Base-by-base conservation (phyloP, 1,140 invertebrate species). In the Heliconius hewitsoni region DNA sequence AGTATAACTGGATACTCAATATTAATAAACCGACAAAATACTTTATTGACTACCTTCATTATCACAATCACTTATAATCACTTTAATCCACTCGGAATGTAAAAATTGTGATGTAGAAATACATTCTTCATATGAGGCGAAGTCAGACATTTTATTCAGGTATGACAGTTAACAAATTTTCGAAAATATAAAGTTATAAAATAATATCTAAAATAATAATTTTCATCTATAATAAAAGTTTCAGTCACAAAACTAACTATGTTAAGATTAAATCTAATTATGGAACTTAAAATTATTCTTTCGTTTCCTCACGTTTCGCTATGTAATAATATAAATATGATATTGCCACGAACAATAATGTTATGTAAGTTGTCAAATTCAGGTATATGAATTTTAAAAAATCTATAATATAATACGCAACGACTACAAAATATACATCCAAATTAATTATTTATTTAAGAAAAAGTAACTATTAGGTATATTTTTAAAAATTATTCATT, bases 81-180 rank as follows among this genome's bases (percentile, higher is more conserved):
- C 37, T 19, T 76, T 66, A 66, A 76, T 2, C 74, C 74, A 76
- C 23, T 76, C 37, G 2, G 60, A 2, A 23, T 50, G 13, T n/a
- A 76, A 76, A 76, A 30, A 71, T 27, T 11, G 50, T 34, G 74
- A 76, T 70, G n/a, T 13, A 42, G 18, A 76, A 70, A 76, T 3
- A 19, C 16, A 9, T 66, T 66, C 27, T 6, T 66, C 23, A 30
- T 66, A 66, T 6, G 30, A 27, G 6, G 8, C 18, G 30, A 5
- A 1, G 11, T 30, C 11, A 30, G 60, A 66, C 60, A 30, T 66
- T 13, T 27, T 52, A 30, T 66, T n/a, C 2, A 9, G 9, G 8
- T 27, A 13, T 66, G 13, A 27, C 23, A 30, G 23, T 66, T 66
- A 23, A 66, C 11, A 30, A 30, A 27, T 66, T 66, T 30, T 23